Conservation (phyloP, 2,888 invertebrate genomes). For the Drosophila picticornis region DNA sequence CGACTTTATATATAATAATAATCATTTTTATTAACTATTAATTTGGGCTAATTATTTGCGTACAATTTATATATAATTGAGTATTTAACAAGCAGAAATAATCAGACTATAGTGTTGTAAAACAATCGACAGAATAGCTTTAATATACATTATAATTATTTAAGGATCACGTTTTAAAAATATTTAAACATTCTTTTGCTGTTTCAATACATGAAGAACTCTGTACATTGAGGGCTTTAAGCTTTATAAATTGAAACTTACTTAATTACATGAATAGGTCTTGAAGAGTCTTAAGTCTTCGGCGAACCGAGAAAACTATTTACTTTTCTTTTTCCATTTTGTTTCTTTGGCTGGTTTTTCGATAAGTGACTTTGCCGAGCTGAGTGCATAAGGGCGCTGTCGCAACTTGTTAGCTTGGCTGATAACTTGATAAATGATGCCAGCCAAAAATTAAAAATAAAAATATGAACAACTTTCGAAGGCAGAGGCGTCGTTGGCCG, state of each 20-base stretch:
- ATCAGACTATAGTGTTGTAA: background rate
- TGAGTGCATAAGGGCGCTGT: constrained; percentile 37
- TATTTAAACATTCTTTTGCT: background rate
- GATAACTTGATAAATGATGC: constrained; percentile 50
- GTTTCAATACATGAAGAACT: background rate
- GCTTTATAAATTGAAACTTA: background rate
- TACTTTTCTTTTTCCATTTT: background rate
- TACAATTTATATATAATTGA: too few relatives aligned
- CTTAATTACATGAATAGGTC: background rate
- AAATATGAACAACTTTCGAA: background rate
- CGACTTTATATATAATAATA: too few relatives aligned
- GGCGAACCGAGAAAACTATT: background rate
- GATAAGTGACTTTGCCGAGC: constrained; percentile 38
- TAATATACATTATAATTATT: too few relatives aligned
- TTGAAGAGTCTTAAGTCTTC: background rate
- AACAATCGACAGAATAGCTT: background rate
- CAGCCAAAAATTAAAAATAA: constrained; percentile 26
- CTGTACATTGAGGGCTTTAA: background rate
- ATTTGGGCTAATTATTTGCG: background rate
- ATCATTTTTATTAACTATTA: background rate
- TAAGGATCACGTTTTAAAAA: too few relatives aligned
- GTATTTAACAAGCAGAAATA: too few relatives aligned
- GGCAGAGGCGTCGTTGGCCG: background rate
- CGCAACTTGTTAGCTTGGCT: constrained; percentile 30
- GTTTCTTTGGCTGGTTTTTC: background rate